These are phyloP conservation scores for Phallusia fumigata DNA, from an alignment of 23 tunicate species.

Conservation along the genomic window DNA sequence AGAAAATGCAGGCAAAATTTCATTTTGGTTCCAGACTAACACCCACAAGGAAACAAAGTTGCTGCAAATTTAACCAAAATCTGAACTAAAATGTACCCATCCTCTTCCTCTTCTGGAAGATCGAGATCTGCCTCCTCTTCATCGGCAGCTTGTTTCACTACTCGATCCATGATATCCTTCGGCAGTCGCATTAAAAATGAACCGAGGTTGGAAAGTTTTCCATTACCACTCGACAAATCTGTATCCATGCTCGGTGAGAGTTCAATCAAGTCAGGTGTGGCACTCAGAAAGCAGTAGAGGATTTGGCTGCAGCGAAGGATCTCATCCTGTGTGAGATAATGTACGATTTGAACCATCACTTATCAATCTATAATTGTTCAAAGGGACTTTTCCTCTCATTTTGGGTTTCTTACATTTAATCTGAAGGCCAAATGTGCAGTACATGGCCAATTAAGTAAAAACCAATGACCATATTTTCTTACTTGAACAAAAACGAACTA, in stretches of 20 bases:
- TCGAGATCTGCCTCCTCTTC: constrained; percentile 52
- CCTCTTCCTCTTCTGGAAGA: constrained; percentile 37
- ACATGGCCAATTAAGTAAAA: too few species aligned
- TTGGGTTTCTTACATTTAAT: too few species aligned
- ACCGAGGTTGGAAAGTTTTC: constrained; percentile 4
- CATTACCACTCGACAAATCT: neutral
- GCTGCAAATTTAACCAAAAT: neutral
- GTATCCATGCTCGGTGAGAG: neutral
- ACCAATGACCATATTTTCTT: too few species aligned
- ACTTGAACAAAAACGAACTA: too few species aligned
- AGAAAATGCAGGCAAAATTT: too few species aligned
- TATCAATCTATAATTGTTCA: too few species aligned
- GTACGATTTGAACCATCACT: too few species aligned
- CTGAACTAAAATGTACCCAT: constrained; percentile 17
- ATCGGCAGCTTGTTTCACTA: constrained; percentile 35
- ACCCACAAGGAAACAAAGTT: too few species aligned
- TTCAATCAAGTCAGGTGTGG: constrained; percentile 42
- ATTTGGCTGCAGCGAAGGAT: constrained; percentile 68
- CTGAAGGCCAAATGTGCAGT: too few species aligned
- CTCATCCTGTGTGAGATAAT: constrained; percentile 50
- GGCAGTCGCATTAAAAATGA: constrained; percentile 66
- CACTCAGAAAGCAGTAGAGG: constrained; percentile 71
- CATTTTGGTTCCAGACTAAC: too few species aligned
- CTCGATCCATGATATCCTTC: constrained; percentile 67
- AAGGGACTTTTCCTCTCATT: too few species aligned